Conservation (phyloP, 1,140 invertebrate genomes). For the Carposina sasakii region DNA sequence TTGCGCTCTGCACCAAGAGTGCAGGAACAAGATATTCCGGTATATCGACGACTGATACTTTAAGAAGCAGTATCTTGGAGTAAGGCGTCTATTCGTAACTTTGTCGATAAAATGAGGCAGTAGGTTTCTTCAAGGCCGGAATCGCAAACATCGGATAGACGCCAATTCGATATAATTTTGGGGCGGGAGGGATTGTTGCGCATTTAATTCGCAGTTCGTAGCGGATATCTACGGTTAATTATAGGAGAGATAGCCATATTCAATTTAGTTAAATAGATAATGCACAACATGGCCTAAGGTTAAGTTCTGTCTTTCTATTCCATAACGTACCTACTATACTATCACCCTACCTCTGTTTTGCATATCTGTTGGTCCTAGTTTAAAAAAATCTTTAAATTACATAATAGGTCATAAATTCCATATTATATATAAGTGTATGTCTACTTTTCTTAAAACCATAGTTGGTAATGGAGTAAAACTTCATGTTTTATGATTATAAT, state of each 20-base stretch:
- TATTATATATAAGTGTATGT: conserved; percentile 9
- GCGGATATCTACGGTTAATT: conserved; percentile 39
- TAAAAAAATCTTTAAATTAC: neutral
- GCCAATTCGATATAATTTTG: conserved; percentile 24
- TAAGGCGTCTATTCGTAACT: conserved; percentile 37
- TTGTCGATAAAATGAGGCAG: neutral
- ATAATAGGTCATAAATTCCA: neutral
- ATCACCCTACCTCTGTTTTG: conserved; percentile 47
- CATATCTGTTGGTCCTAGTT: conserved; percentile 41
- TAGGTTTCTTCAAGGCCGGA: conserved; percentile 9
- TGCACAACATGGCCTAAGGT: conserved; percentile 23
- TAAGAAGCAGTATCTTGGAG: conserved; percentile 44
- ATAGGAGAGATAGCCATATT: conserved; percentile 21
- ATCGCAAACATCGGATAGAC: conserved; percentile 30
- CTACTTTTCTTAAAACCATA: conserved; percentile 29
- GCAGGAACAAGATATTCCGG: conserved; percentile 63
- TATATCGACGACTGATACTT: conserved; percentile 67
- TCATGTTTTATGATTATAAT: conserved; percentile 45
- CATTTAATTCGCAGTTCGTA: conserved; percentile 51
- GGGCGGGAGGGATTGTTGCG: conserved; percentile 40
- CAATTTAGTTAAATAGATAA: conserved; percentile 14
- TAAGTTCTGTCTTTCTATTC: neutral
- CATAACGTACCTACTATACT: conserved; percentile 12
- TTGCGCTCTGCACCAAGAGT: conserved; percentile 59
- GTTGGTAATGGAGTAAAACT: conserved; percentile 52